Evolutionary conservation across 2,888 invertebrate species (phyloP), one percentile per base, ranked within the genome.

Genomic region (Myathropa florea): DNA sequence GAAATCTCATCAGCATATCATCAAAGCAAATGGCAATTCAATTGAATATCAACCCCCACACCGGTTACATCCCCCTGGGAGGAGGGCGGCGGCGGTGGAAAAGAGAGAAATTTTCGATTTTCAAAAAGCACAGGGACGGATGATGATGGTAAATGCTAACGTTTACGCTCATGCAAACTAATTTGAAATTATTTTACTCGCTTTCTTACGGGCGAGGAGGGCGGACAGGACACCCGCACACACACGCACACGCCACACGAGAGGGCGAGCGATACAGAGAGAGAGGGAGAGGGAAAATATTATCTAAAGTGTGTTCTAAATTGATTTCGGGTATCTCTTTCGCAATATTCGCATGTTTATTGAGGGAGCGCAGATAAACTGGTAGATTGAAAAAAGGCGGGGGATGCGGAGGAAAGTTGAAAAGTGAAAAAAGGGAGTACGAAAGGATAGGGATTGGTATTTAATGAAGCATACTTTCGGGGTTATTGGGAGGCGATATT

Each of bases 1-100:
- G 46, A 72, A 78, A 81, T 70, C 82, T 85, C 85, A 85, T 85
- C 85, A 82, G 72, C 81, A 82, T 85, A 78, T 81, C 77, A 85
- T 85, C 85, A 85, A 85, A 85, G 77, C 30, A 73, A 82, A 85
- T 81, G 72, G 64, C 73, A 85, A 85, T 85, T 85, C 72, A 85
- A 80, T 80, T 80, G 79, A 80, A 80, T 55, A 67, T 24, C 79
- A 72, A 71, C 26, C 64, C 61, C 26, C 36, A 9, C 23, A 23
- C 26, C 21, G 4, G 46, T n/a, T 46, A 18, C 53, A 33, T 21
- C 60, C 53, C 65, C 68, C 18, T 4, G 61, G 53, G 59, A 63
- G 30, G 46, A 9, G 65, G 21, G 12, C 46, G 18, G 30, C 57
- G 55, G 39, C n/a, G 33, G 10, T 39, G 46, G 46, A n/a, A 46